phyloP scores from a whole-genome alignment of 2,888 invertebrate genomes.

The Melinaea menophilus region DNA sequence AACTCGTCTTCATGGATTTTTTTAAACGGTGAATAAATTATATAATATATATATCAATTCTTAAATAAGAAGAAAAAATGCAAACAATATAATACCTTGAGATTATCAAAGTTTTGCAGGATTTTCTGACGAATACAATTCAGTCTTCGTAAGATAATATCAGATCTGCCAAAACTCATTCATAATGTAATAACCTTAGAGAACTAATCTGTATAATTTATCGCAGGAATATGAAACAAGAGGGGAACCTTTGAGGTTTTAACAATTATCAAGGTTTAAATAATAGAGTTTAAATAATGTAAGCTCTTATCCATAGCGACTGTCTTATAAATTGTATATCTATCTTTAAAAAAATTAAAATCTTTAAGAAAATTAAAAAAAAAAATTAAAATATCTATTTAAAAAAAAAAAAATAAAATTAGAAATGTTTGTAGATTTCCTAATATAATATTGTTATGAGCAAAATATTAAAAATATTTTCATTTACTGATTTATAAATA shows the following conservation, averaged over 20 bases:
- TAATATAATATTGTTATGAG: too few species aligned
- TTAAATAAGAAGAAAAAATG: too few species aligned
- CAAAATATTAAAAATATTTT: too few species aligned
- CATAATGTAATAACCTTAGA: conserved; percentile 39
- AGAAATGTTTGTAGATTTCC: too few species aligned
- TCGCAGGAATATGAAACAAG: conserved; percentile 38
- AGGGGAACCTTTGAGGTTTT: conserved; percentile 34
- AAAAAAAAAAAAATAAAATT: too few species aligned
- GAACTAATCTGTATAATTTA: conserved; percentile 40
- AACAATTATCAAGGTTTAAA: conserved; percentile 34
- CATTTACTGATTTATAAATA: too few species aligned
- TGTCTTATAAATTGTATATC: conserved; percentile 20
- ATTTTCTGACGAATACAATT: not conserved
- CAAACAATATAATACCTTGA: not conserved
- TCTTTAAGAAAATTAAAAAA: not conserved
- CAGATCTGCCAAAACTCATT: conserved; percentile 35
- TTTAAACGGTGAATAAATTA: too few species aligned
- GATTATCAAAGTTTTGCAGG: not conserved
- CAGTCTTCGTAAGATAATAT: conserved; percentile 6
- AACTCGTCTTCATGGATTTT: too few species aligned
- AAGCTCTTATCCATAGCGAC: conserved; percentile 26
- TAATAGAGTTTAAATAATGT: conserved; percentile 34
- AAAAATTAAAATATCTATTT: too few species aligned
- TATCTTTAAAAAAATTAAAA: not conserved
- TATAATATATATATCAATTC: too few species aligned